Base-by-base conservation (phyloP, 2,797 vertebrate species). In the Chromis chromis region DNA sequence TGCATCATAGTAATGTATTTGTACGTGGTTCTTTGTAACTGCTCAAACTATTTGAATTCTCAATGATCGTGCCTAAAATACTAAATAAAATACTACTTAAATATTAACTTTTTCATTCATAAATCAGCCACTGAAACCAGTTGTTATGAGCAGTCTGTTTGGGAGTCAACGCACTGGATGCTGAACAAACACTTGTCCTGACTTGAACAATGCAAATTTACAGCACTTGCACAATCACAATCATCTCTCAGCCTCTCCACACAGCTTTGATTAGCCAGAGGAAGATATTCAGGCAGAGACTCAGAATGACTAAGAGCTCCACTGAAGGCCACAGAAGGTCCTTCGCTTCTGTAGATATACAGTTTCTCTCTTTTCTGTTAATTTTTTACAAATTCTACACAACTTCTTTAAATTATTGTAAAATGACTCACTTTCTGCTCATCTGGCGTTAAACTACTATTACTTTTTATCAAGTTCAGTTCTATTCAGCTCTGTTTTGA, bases 21-120 rank as follows among this genome's bases (percentile, higher is more conserved):
- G 44, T 46, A 49, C 2, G 28, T 48, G 12, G 76, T 63, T 74
- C 6, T 58, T 46, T 70, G 12, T 60, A 44, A 24, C 39, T 55
- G 19, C 10, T 4, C 25, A 69, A 19, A 42, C 12, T 2, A 57
- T 31, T 56, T 80, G 31, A 81, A 70, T 65, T 66, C 58, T 28
- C 11, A 13, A 58, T 83, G 17, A 33, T 33, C 17, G 14, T 7
- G 24, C 14, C 6, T 6, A 27, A 54, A 25, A 24, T 17, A 14
- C 50, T 1, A 25, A 10, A 52, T 14, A 52, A 25, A 24, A 52
- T 21, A 22, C 2, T 52, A 24, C 14, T 54, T 6, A 55, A 28
- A 2, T 31, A 13, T 14, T 12, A 69, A 54, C 19, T 36, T 48
- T 59, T 49, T 31, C n/a, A 9, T 60, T 31, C 11, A 58, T 56